Conservation (phyloP, 2,113 vertebrate species). For the Hippopotamus amphibius region DNA sequence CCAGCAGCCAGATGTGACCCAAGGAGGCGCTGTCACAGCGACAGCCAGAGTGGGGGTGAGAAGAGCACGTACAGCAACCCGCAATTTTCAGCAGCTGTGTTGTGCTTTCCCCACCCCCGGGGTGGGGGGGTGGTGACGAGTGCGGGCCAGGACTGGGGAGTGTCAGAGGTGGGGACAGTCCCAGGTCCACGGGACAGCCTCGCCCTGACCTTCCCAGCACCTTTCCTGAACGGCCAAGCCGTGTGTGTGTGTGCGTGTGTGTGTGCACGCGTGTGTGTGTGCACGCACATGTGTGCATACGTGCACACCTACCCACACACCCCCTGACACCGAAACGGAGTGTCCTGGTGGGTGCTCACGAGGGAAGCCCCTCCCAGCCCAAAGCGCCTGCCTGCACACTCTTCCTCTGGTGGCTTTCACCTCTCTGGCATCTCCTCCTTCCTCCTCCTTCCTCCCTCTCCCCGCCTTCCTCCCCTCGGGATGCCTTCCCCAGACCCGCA, state of each 20-base stretch:
- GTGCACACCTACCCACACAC: fast-evolving
- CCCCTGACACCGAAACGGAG: neutral
- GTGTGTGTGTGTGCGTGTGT: neutral
- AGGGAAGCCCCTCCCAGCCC: constrained; percentile 75
- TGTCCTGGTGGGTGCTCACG: constrained; percentile 6
- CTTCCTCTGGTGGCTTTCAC: constrained; percentile 52
- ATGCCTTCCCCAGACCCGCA: neutral
- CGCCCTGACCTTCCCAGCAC: constrained; percentile 79
- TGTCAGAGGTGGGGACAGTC: constrained; percentile 80
- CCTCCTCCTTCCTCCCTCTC: constrained; percentile 62
- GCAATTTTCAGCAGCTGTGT: constrained; percentile 88
- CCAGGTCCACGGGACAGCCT: constrained; percentile 76
- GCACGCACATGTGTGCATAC: neutral
- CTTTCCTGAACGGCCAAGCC: constrained; percentile 35
- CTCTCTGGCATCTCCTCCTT: constrained; percentile 2
- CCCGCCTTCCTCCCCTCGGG: constrained; percentile 70
- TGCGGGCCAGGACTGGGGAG: constrained; percentile 81
- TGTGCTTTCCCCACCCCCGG: constrained; percentile 80
- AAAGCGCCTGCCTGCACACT: constrained; percentile 81
- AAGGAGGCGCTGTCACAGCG: constrained; percentile 81
- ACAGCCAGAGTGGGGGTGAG: constrained; percentile 75
- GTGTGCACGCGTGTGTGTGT: constrained; percentile 16
- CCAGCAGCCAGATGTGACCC: constrained; percentile 78
- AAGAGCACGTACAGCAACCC: constrained; percentile 74
- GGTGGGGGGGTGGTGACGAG: constrained; percentile 65